Evolutionary conservation across 2,797 vertebrate species (phyloP), one percentile per base, ranked within the genome.

Genomic region (Chelmon rostratus): DNA sequence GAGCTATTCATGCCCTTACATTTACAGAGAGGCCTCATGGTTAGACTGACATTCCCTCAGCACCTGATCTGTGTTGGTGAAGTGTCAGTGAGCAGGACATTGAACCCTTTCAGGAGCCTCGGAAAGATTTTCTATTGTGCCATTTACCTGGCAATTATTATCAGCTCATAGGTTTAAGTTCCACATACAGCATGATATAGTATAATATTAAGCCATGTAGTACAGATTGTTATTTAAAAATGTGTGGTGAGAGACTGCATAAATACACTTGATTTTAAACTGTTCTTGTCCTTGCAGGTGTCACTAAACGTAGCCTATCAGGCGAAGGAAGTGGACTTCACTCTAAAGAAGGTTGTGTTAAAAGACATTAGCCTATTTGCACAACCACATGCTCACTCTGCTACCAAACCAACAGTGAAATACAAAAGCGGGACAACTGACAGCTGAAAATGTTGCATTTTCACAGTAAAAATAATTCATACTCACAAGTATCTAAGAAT

Each of bases 241-340:
- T 47, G 10, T 40, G 8, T 28, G 15, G 2, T n/a, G 23, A 25
- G 13, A 3, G 5, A 11, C 25, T 68, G 12, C 11, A 23, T 63
- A 31, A 19, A 58, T 53, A 3, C 8, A 8, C 40, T 57, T 67
- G 16, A 42, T 4, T 52, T 40, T 11, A 44, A 35, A 33, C 18
- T 67, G 6, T 8, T 73, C 10, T 25, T 47, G 5, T 73, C 15
- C 11, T n/a, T 67, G 15, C 72, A 99, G 97, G 97, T 97, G 3
- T 94, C 96, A 33, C 89, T 99, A 89, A 98, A 98, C 87, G 96
- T 96, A 56, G 96, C 96, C 33, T 98, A 97, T 92, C 96, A 97
- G 87, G 46, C 91, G 11, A 86, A 78, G 7, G 97, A 98, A 73
- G 68, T 97, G 83, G 96, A 96, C 71, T 96, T 95, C 83, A 94